Base-by-base conservation (phyloP, 1,140 invertebrate species). In the Danaus plexippus region DNA sequence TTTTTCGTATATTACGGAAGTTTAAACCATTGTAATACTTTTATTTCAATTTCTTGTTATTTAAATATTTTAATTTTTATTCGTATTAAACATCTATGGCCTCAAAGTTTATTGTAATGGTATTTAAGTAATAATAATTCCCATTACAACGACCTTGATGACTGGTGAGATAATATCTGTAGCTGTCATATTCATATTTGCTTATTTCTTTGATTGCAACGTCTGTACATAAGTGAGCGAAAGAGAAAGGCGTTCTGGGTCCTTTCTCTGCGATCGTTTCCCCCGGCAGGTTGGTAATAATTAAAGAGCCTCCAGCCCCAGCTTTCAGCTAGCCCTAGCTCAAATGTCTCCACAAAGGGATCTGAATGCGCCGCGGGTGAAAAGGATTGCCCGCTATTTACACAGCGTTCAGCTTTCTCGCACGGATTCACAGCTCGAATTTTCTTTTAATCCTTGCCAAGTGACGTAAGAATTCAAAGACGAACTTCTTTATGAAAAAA, bases 361-460 rank as follows among this genome's bases (percentile, higher is more conserved):
- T 55, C 57, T 73, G 72, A 75, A 73, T 67, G 65, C 65, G 75
- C 69, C 71, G 49, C 68, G 67, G 62, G 75, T 77, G 61, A 71
- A 79, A 80, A 72, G 71, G 66, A 73, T 73, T 69, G 66, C 75
- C 61, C 67, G 65, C 67, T 70, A 66, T 74, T 77, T 73, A 70
- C 67, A 57, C 57, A 67, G 57, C 60, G 60, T 57, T 62, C 22
- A 32, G 22, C 7, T 65, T 63, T 62, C 61, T 66, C 66, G 55
- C 56, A 42, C 57, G 60, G 52, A 61, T 60, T 63, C 57, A 56
- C 42, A 13, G 48, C 60, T 54, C 43, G 59, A 51, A 66, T 54
- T 55, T 42, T 57, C 2, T 62, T 59, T 55, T 52, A 62, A 53
- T 54, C 54, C 57, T 63, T 42, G 47, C 46, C 46, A 47, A 62